Base-by-base conservation (phyloP, 2,888 invertebrate genomes). In the Drosophila affinis region DNA sequence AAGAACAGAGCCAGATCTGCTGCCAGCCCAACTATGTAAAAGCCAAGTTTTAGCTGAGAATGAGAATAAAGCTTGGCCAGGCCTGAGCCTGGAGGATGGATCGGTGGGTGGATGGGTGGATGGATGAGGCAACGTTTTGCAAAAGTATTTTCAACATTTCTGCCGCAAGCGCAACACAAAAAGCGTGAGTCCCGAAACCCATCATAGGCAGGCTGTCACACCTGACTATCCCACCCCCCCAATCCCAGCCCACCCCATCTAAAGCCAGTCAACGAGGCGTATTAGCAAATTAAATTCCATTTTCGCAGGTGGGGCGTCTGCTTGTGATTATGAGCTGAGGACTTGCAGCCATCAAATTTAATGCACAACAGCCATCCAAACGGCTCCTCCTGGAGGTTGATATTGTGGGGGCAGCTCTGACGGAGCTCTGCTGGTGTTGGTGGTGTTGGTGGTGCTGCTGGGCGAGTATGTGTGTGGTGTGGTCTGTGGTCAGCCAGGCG, bases 11-110 rank as follows among this genome's bases (percentile, higher is more conserved):
- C 39, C 51, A 51, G 27, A n/a, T n/a, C 51, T 2, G 29, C 48
- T 24, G 62, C 46, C 48, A 48, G 51, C 64, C 46, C 70, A 87
- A 82, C 82, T 82, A 87, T 82, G 82, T 76, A 62, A 84, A 72
- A 87, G 87, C 81, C 71, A 82, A 82, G 82, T 82, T 87, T 76
- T 29, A 67, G 76, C 55, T 47, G 68, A 51, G 77, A 65, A 65
- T 62, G 64, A 60, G 64, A 60, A 54, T 48, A 27, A 9, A 55
- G 67, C 45, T 55, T 49, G 44, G 6, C 24, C 27, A 24, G 45
- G 44, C 18, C 27, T 17, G 45, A 34, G 44, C 18, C 27, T 17
- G 45, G 46, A 14, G 56, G 48, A 47, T 47, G 48, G 21, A 24
- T 24, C 9, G 47, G 45, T 39, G 12, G n/a, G 24, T 24, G 9